These are phyloP conservation scores for Dryobates pubescens DNA, from an alignment of 2,797 vertebrate species.

Conservation along the genomic window DNA sequence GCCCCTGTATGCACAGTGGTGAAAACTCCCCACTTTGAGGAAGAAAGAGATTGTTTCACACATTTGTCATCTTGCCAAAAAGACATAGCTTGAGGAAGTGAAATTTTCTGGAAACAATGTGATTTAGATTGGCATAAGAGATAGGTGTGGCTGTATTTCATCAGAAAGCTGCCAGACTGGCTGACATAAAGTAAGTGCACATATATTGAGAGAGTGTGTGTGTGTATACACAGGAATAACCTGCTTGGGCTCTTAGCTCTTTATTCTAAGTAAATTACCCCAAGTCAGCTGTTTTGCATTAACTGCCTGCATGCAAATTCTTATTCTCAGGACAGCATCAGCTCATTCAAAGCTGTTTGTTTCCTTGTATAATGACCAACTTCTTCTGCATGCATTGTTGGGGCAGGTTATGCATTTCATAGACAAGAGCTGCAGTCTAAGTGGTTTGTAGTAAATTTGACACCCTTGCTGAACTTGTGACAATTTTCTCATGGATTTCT, in stretches of 20 bases:
- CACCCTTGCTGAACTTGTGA: not conserved
- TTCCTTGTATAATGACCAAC: not conserved
- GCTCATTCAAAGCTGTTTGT: not conserved
- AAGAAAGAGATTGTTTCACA: not conserved
- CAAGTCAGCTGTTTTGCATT: conserved; percentile 20
- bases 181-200: not conserved
- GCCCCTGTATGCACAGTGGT: not conserved
- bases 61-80: not conserved
- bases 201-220: not conserved
- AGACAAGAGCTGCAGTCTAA: not conserved
- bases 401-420: not conserved
- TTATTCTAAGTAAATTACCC: not conserved
- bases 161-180: not conserved
- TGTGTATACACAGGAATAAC: not conserved
- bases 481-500: not conserved
- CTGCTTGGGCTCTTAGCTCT: not conserved
- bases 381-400: not conserved
- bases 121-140: not conserved
- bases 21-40: not conserved
- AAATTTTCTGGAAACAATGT: not conserved
- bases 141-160: not conserved
- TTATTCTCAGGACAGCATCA: conserved; percentile 4
- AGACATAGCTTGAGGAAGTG: not conserved
- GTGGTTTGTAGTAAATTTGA: not conserved
- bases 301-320: conserved; percentile 14